These are phyloP conservation scores for Crenichthys baileyi DNA, from an alignment of 2,797 vertebrate species.

Conservation along the genomic window DNA sequence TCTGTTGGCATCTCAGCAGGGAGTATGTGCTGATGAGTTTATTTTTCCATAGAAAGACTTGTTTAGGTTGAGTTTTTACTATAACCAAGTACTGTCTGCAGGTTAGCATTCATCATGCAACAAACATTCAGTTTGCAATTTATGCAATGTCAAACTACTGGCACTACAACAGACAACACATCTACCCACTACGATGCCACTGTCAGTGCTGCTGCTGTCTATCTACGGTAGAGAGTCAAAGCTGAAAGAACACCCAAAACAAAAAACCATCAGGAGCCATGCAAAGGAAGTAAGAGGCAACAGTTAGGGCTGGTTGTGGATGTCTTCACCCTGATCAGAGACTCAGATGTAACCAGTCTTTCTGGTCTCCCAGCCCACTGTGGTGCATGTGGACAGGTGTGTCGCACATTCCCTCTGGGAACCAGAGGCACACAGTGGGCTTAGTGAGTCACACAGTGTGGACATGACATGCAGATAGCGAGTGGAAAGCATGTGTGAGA, in stretches of 20 bases:
- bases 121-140: slow-evolving; percentile 81
- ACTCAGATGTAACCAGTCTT: slow-evolving; percentile 75
- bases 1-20: slow-evolving; percentile 51
- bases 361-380: slow-evolving; percentile 78
- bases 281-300: slow-evolving; percentile 82
- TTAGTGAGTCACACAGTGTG: slow-evolving; percentile 79
- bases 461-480: slow-evolving; percentile 83
- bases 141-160: slow-evolving; percentile 75
- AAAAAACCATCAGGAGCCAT: slow-evolving; percentile 80
- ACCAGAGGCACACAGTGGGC: slow-evolving; percentile 79
- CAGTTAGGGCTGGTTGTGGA: slow-evolving; percentile 77
- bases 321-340: slow-evolving; percentile 78
- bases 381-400: slow-evolving; percentile 75
- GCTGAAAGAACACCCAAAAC: slow-evolving; percentile 76
- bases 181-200: slow-evolving; percentile 68
- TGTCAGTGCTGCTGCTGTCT: slow-evolving; percentile 56
- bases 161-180: slow-evolving; percentile 70
- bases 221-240: slow-evolving; percentile 72
- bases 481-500: slow-evolving; percentile 82
- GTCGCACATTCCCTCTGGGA: slow-evolving; percentile 75
- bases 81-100: slow-evolving; percentile 82
- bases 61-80: slow-evolving; percentile 52
- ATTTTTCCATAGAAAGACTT: slow-evolving; percentile 63
- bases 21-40: slow-evolving; percentile 52
- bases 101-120: slow-evolving; percentile 84